These are phyloP conservation scores for Tetragnatha versicolor DNA, from an alignment of 1,140 invertebrate species.

Conservation along the genomic window DNA sequence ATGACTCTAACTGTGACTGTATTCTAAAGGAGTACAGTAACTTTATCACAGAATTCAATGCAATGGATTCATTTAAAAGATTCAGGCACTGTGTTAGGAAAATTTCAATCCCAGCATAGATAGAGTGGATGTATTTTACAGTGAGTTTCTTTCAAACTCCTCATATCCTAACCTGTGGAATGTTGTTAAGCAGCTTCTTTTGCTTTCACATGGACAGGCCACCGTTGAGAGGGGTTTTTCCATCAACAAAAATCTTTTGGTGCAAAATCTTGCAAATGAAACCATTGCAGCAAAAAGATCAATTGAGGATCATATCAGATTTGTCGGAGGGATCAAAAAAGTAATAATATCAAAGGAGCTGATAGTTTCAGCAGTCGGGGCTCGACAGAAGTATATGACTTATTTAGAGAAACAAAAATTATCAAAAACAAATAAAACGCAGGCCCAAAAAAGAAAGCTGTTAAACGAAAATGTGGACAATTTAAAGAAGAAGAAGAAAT, in stretches of 20 bases:
- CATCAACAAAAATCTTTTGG: background rate
- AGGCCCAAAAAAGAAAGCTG: background rate
- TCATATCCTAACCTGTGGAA: background rate
- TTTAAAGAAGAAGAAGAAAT: conserved; percentile 1
- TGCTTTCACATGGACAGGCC: conserved; percentile 5
- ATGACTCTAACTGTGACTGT: background rate
- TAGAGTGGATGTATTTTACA: background rate
- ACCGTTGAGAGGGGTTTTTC: too few relatives aligned
- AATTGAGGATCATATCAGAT: conserved; percentile 12
- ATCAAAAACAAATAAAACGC: background rate
- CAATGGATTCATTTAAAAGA: background rate
- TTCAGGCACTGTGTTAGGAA: background rate
- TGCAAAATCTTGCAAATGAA: background rate
- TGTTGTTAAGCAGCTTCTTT: background rate
- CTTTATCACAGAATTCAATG: background rate
- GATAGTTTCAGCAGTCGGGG: background rate
- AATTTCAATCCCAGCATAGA: background rate
- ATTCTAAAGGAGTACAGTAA: background rate
- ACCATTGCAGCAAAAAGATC: background rate
- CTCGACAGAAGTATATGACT: background rate
- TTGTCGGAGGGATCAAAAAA: background rate
- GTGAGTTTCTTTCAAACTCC: background rate
- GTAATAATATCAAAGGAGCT: conserved; percentile 1
- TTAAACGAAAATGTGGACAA: background rate
- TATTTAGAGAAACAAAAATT: background rate